phyloP scores from a whole-genome alignment of 2,797 vertebrate species.

The Bradypodion ventrale region DNA sequence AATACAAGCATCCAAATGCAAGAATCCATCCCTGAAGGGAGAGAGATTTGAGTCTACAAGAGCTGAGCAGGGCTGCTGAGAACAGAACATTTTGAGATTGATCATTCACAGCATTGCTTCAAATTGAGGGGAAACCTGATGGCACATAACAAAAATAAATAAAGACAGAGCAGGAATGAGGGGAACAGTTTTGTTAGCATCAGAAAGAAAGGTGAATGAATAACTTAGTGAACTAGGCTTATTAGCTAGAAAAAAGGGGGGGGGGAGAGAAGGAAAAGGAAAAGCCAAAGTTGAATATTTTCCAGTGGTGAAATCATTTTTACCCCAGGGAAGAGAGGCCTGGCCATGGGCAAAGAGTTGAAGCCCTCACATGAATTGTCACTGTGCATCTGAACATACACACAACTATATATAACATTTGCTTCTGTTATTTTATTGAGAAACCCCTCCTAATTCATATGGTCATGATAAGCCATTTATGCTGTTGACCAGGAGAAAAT shows the following conservation, averaged over 20 bases:
- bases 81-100: too few relatives aligned
- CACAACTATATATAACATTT: slow-evolving; percentile 33
- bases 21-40: too few relatives aligned
- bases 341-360: neutral
- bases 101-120: too few relatives aligned
- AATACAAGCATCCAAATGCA: too few relatives aligned
- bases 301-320: slow-evolving; percentile 10
- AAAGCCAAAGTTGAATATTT: slow-evolving; percentile 42
- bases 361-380: neutral
- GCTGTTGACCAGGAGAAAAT: neutral
- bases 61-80: too few relatives aligned
- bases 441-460: neutral
- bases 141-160: too few relatives aligned
- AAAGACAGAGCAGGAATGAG: neutral
- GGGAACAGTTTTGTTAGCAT: slow-evolving; percentile 29
- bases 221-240: slow-evolving; percentile 20
- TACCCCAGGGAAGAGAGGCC: slow-evolving; percentile 35
- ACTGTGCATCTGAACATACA: slow-evolving; percentile 21
- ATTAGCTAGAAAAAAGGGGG: slow-evolving; percentile 49
- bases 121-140: too few relatives aligned
- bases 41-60: too few relatives aligned
- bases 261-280: too few relatives aligned
- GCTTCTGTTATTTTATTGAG: slow-evolving; percentile 27
- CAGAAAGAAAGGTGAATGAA: neutral
- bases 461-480: neutral